Evolutionary conservation across 1,140 invertebrate species (phyloP).

Genomic region (Nasonia giraulti): DNA sequence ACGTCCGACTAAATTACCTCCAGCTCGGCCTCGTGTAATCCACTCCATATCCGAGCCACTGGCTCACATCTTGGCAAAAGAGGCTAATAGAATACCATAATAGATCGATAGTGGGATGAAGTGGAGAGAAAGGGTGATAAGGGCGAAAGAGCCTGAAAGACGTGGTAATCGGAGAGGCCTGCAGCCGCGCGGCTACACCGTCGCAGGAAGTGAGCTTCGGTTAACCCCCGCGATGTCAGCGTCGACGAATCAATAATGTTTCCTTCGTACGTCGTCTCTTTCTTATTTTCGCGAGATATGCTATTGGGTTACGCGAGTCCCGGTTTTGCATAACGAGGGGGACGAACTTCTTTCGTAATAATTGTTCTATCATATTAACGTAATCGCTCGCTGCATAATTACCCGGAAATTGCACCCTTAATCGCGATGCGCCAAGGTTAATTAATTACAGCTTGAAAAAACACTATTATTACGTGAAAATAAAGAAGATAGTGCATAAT

Average conservation of each 20-base stretch:
- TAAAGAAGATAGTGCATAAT: too few relatives aligned
- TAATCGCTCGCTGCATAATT: too few relatives aligned
- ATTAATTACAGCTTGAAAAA: too few relatives aligned
- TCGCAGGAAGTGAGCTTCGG: slow-evolving; percentile 42
- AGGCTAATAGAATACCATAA: slow-evolving; percentile 31
- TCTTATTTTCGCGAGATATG: background rate
- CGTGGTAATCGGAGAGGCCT: slow-evolving; percentile 41
- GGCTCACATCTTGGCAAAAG: background rate
- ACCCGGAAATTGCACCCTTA: too few relatives aligned
- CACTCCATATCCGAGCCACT: background rate
- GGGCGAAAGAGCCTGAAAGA: background rate
- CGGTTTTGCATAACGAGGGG: too few relatives aligned
- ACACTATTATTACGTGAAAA: too few relatives aligned
- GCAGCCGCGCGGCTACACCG: background rate
- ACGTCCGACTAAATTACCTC: too few relatives aligned
- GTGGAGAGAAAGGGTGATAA: background rate
- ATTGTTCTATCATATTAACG: too few relatives aligned
- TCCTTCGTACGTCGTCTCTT: background rate
- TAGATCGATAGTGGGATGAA: slow-evolving; percentile 32
- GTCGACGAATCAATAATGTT: slow-evolving; percentile 31
- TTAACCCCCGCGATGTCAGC: slow-evolving; percentile 1
- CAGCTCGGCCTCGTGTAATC: too few relatives aligned
- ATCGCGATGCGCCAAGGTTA: too few relatives aligned
- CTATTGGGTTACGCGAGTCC: too few relatives aligned
- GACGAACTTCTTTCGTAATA: too few relatives aligned